phyloP scores from a whole-genome alignment of 1,140 invertebrate genomes.

The Xylocopa sonorina region DNA sequence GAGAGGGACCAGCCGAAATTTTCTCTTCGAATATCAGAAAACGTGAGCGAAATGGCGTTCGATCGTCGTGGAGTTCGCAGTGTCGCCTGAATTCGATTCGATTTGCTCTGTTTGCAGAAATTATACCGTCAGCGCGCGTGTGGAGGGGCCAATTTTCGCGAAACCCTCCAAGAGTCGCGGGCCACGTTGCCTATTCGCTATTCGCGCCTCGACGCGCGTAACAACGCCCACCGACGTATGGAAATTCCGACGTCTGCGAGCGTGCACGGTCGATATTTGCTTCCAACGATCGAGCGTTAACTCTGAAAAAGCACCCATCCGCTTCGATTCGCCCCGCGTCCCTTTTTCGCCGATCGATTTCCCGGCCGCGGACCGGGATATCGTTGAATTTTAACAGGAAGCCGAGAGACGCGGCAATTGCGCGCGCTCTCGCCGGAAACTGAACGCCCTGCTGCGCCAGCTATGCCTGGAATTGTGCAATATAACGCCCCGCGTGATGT shows the following conservation, averaged over 20 bases:
- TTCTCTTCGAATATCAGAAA: not conserved
- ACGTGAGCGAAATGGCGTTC: not conserved
- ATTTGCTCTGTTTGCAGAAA: not conserved
- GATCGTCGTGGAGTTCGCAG: not conserved
- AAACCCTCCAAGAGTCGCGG: not conserved
- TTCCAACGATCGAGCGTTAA: not conserved
- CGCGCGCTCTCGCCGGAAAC: not conserved
- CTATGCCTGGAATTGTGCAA: conserved; percentile 1
- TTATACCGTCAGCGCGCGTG: not conserved
- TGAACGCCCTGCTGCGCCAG: not conserved
- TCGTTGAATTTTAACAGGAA: not conserved
- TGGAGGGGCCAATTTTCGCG: not conserved
- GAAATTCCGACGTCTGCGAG: not conserved
- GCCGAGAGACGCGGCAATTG: not conserved
- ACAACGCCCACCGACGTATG: not conserved
- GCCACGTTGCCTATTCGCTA: not conserved
- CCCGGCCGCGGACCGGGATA: too few species aligned
- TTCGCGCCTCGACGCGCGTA: too few species aligned
- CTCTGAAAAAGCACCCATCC: not conserved
- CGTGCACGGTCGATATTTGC: conserved; percentile 12
- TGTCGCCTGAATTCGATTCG: not conserved
- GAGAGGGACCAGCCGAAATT: too few species aligned
- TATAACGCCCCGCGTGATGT: not conserved
- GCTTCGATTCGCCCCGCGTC: not conserved
- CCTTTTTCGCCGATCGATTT: not conserved